Evolutionary conservation across 2,113 vertebrate species (phyloP).

Genomic region (Glaucomys volans): DNA sequence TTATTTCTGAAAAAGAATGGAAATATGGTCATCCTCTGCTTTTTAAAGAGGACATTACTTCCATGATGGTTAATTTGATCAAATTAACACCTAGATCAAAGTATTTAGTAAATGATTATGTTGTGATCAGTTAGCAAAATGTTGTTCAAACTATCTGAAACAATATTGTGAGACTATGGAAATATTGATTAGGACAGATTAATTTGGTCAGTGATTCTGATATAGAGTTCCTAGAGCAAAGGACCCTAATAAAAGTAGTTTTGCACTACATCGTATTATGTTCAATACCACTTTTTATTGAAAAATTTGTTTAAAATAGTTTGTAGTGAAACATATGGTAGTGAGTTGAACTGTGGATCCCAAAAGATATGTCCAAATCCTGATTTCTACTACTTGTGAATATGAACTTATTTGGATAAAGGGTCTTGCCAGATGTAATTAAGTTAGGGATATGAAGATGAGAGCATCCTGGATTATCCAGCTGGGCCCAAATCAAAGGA

Average conservation of each 20-base stretch:
- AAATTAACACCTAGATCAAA: neutral
- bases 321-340: neutral
- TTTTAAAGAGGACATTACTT: neutral
- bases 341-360: neutral
- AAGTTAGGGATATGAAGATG: neutral
- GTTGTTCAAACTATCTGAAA: neutral
- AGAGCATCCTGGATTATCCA: neutral
- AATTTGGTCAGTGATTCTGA: constrained; percentile 33
- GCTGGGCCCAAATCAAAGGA: neutral
- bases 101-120: neutral
- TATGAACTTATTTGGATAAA: neutral
- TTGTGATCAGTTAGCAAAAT: constrained; percentile 19
- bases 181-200: neutral
- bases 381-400: neutral
- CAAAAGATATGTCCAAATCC: neutral
- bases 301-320: constrained; percentile 39
- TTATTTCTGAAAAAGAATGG: constrained; percentile 21
- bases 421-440: neutral
- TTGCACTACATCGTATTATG: neutral
- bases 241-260: neutral
- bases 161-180: neutral
- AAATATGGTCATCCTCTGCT: neutral
- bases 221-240: neutral
- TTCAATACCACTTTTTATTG: neutral
- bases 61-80: neutral